Base-by-base conservation (phyloP, 2,797 vertebrate genomes). In the Lutjanus campechanus region DNA sequence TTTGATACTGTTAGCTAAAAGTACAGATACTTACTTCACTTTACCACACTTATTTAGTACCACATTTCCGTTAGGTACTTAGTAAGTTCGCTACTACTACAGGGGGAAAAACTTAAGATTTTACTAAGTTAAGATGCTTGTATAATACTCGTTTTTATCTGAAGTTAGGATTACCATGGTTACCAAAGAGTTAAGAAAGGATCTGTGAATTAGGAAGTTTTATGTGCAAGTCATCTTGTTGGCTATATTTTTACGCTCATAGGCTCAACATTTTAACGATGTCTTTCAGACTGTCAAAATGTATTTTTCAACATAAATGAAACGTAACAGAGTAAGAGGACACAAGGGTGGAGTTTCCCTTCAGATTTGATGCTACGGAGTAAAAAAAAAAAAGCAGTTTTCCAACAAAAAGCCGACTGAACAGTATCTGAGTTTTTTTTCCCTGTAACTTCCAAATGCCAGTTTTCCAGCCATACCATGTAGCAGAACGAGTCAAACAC, bases 401-500 rank as follows among this genome's bases (percentile, higher is more conserved):
- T 54, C 49, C 17, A 43, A 67, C 67, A 41, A 71, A 55, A 79
- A 49, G n/a, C 2, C 11, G 0, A 1, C 58, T 49, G 49, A 16
- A 22, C 15, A 44, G 15, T 1, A 54, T 70, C 8, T 49, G 12
- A 17, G 16, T 43, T 13, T 54, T 47, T 47, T 41, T 41, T 11
- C 12, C n/a, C n/a, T 29, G 2, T 17, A 15, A 56, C 46, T 74
- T 58, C 10, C 15, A 69, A 55, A 72, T 44, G 2, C 5, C 43
- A 17, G 10, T 66, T 78, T 72, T 78, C 44, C 36, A 66, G 17
- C 41, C 50, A 6, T 40, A 62, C 12, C 25, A 36, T 46, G 55
- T 1, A 11, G 41, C 58, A 51, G 65, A 22, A 63, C 4, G 46
- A 47, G 56, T 61, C 67, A 60, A 77, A 83, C 22, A 20, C 8